Evolutionary conservation across 2,113 vertebrate species (phyloP), one percentile per base, ranked within the genome.

Genomic region (Seriola dumerili): DNA sequence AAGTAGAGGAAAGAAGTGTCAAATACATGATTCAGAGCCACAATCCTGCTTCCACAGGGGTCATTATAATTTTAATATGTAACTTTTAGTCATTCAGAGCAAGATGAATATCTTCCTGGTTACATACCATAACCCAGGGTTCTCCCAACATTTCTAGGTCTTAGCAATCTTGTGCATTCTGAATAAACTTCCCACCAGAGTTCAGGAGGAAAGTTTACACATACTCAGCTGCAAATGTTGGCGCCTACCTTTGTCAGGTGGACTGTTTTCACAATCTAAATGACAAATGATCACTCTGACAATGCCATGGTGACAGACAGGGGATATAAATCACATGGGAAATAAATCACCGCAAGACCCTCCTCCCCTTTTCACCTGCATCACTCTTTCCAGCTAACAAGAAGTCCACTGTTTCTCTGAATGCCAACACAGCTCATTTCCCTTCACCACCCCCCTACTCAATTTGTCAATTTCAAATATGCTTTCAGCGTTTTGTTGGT

Each of bases 401-500:
- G 54, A 80, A 84, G 62, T 54, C 62, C 57, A 61, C 78, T 89
- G 88, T 91, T 88, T 74, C 74, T 67, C 67, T 72, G 34, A 61
- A 87, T 78, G 81, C 66, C 78, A 78, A 57, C 40, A 59, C 67
- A 48, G 46, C 76, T 84, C 83, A 76, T 67, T 88, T 63, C 83
- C 76, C 78, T 42, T 68, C 69, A 64, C 68, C 62, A 23, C 29
- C 50, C 42, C 38, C 9, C 58, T 3, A 32, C 80, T 82, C 80
- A 65, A 87, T 92, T 90, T 88, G 79, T 90, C 87, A 89, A 82
- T 84, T 92, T 88, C 86, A 92, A 76, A 88, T 78, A 69, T 76
- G 69, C 88, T 86, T 85, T 88, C 78, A 87, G 16, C 17, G 55
- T 85, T 83, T 85, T 84, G 76, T 72, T 88, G 76, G 78, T 78